These are phyloP conservation scores for Heliothis subflexa DNA, from an alignment of 1,140 invertebrate genomes.

Conservation along the genomic window DNA sequence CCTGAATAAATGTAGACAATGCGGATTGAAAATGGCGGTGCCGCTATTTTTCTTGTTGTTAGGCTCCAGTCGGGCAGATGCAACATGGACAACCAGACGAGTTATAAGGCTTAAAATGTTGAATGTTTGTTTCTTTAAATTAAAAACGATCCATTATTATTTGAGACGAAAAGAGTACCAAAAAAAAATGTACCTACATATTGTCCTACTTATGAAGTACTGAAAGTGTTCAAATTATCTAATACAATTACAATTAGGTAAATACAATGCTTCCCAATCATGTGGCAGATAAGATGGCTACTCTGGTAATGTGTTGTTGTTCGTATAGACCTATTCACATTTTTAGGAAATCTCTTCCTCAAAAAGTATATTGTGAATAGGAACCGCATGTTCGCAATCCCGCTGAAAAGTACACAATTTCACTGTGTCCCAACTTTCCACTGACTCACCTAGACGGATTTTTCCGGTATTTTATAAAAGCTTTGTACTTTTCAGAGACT, in stretches of 20 bases:
- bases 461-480: constrained; percentile 49
- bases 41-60: not conserved
- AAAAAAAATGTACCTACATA: too few species aligned
- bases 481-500: constrained; percentile 29
- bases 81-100: not conserved
- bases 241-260: too few species aligned
- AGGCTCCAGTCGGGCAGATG: not conserved
- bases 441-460: constrained; percentile 54
- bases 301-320: too few species aligned
- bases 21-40: not conserved
- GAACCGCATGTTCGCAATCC: constrained; percentile 40
- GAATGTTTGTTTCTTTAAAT: not conserved
- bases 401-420: constrained; percentile 60
- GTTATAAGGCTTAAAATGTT: not conserved
- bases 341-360: too few species aligned
- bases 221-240: too few species aligned
- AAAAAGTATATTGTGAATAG: not conserved
- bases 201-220: too few species aligned
- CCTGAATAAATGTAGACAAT: constrained; percentile 5
- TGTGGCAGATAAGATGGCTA: too few species aligned
- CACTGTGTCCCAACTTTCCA: constrained; percentile 54
- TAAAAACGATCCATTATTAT: not conserved
- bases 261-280: too few species aligned
- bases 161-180: too few species aligned
- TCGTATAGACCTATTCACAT: too few species aligned